Conservation (phyloP, 2,888 invertebrate genomes). For the Linnaemya vulpina region DNA sequence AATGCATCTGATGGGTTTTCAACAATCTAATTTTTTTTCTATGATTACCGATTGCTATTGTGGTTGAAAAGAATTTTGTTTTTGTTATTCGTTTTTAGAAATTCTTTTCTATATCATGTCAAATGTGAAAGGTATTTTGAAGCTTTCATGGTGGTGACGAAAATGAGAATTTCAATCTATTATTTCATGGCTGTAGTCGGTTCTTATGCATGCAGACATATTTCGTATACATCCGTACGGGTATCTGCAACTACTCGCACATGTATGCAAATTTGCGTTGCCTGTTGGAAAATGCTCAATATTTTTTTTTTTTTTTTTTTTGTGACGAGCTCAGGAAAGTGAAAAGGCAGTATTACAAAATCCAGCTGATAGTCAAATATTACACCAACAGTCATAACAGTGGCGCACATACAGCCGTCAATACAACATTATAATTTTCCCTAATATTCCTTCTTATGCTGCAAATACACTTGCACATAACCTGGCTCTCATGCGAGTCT, state of each 20-base stretch:
- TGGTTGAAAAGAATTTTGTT: slow-evolving; percentile 22
- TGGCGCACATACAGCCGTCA: slow-evolving; percentile 22
- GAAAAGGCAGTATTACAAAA: slow-evolving; percentile 9
- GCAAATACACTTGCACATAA: slow-evolving; percentile 4
- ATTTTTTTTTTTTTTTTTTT: slow-evolving; percentile 13
- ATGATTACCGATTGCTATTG: slow-evolving; percentile 54
- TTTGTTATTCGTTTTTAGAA: slow-evolving; percentile 17
- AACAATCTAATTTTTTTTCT: slow-evolving; percentile 40
- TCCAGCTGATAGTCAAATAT: slow-evolving; percentile 19
- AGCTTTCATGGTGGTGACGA: slow-evolving; percentile 24
- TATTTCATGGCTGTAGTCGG: slow-evolving; percentile 1
- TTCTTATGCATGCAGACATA: background rate
- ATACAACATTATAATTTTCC: slow-evolving; percentile 54
- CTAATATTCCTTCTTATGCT: slow-evolving; percentile 23
- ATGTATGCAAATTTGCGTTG: slow-evolving; percentile 1
- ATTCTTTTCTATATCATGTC: slow-evolving; percentile 43
- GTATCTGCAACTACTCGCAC: background rate
- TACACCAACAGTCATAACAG: slow-evolving; percentile 11
- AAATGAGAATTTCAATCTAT: slow-evolving; percentile 12
- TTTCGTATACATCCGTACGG: background rate
- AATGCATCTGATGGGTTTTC: slow-evolving; percentile 54
- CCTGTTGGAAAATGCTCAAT: slow-evolving; percentile 14
- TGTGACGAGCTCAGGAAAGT: slow-evolving; percentile 9
- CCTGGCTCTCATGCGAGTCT: background rate
- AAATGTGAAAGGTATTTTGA: slow-evolving; percentile 44